A percentile compares a stretch with the other conserved stretches of the same genome.
Conservation (phyloP, 2,113 vertebrate genomes). For the Leucopsar rothschildi region DNA sequence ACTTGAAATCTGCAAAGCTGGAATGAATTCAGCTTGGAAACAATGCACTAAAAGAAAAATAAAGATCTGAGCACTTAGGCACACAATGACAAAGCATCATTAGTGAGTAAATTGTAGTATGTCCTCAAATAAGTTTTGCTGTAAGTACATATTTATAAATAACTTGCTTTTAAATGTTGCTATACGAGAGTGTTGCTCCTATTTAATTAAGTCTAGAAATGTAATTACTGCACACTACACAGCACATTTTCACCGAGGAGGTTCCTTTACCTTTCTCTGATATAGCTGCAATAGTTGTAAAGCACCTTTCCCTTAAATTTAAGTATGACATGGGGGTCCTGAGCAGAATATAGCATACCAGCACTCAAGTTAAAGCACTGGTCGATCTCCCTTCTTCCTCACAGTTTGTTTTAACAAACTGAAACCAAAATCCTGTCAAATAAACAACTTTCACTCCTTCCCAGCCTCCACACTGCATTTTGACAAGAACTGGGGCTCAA, state of each 20-base stretch:
- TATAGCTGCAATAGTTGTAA: not conserved
- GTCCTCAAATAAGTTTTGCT: not conserved
- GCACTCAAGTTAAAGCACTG: not conserved
- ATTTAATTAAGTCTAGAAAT: slow-evolving; percentile 8
- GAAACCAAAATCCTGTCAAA: not conserved
- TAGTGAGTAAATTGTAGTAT: not conserved
- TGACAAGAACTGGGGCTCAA: not conserved
- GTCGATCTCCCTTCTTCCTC: not conserved
- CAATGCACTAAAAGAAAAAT: not conserved
- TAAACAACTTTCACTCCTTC: not conserved
- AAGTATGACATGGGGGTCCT: not conserved
- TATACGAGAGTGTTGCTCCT: not conserved
- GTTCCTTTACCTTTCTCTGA: not conserved
- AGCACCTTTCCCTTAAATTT: not conserved
- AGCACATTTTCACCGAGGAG: not conserved
- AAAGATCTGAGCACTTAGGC: not conserved
- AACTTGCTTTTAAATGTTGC: not conserved
- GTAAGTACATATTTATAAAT: not conserved
- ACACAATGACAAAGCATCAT: not conserved
- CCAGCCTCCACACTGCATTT: not conserved
- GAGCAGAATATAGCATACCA: not conserved
- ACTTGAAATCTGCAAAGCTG: slow-evolving; percentile 17
- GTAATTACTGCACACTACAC: not conserved
- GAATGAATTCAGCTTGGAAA: slow-evolving; percentile 10
- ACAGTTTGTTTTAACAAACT: not conserved